Evolutionary conservation across 2,888 invertebrate species (phyloP).

Genomic region (Aricia artaxerxes): DNA sequence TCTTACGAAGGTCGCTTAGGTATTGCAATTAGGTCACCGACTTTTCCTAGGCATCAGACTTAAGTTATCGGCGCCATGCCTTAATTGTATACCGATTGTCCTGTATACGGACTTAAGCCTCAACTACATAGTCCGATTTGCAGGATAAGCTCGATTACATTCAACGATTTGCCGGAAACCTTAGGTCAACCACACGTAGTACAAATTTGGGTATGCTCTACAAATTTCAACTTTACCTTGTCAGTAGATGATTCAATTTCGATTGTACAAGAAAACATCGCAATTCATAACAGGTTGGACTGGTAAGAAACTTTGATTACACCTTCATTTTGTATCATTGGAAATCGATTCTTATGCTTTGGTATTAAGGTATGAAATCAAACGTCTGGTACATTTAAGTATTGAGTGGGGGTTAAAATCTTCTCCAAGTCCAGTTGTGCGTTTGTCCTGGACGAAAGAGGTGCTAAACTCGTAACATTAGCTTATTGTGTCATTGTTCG

Average conservation of each 20-base stretch:
- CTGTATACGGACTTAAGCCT: background rate
- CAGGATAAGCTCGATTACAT: background rate
- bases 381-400: background rate
- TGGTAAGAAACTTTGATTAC: slow-evolving; percentile 16
- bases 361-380: background rate
- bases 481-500: slow-evolving; percentile 26
- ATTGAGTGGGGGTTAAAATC: background rate
- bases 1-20: background rate
- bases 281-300: slow-evolving; percentile 14
- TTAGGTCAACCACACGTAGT: slow-evolving; percentile 19
- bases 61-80: background rate
- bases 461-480: slow-evolving; percentile 1
- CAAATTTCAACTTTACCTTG: background rate
- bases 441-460: background rate
- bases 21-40: background rate
- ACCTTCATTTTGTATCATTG: background rate
- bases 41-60: background rate
- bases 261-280: background rate
- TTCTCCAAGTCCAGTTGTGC: background rate
- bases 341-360: background rate
- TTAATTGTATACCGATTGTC: background rate
- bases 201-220: background rate
- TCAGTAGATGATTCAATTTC: background rate
- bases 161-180: background rate
- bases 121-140: background rate